Evolutionary conservation across 2,113 vertebrate species (phyloP).

Genomic region (Ceyx melanurus): DNA sequence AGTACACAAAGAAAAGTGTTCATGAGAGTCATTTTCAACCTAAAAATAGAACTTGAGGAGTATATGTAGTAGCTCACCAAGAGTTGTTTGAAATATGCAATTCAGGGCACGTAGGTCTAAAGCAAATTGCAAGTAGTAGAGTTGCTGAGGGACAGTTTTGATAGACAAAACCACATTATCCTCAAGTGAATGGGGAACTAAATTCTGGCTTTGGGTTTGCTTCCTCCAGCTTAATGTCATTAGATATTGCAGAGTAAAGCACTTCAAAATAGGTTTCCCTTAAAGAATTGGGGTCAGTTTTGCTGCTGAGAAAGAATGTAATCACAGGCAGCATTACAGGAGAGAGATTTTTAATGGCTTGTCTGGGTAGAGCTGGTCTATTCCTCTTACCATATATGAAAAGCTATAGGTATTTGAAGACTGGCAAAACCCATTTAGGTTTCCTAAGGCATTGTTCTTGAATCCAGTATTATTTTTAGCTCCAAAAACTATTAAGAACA

Average conservation of each 20-base stretch:
- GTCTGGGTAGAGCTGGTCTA: background rate
- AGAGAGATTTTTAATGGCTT: background rate
- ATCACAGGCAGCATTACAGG: background rate
- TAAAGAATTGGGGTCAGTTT: conserved; percentile 4
- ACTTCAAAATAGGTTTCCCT: background rate
- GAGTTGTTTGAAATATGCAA: background rate
- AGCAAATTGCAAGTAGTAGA: background rate
- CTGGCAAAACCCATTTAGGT: background rate
- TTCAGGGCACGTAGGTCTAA: background rate
- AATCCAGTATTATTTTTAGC: background rate
- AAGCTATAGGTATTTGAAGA: background rate
- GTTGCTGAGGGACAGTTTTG: conserved; percentile 13
- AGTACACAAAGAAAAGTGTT: background rate
- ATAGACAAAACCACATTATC: conserved; percentile 7
- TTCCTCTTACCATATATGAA: background rate
- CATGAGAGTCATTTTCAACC: background rate
- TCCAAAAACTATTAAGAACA: background rate
- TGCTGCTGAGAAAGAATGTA: conserved; percentile 29
- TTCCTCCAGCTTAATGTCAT: conserved; percentile 21
- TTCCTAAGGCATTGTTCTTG: background rate
- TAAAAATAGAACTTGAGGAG: background rate
- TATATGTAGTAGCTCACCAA: background rate
- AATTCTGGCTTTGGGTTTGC: conserved; percentile 18
- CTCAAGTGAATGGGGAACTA: background rate
- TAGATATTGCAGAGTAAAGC: conserved; percentile 41